Conservation (phyloP, 1,140 invertebrate species). For the Anastrepha obliqua region DNA sequence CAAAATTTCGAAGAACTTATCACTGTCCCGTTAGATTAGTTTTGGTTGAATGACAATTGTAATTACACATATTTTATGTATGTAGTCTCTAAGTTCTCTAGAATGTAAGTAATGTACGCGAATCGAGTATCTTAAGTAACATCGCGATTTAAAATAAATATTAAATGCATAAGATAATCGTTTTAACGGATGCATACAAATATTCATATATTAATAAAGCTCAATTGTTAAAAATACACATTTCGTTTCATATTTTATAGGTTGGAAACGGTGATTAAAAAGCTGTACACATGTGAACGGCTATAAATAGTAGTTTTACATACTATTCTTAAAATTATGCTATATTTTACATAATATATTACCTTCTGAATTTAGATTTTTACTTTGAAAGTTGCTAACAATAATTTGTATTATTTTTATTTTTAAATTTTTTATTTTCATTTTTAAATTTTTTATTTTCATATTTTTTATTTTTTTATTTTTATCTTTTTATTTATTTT, state of each 20-base stretch:
- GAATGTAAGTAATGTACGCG: neutral
- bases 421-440: no score
- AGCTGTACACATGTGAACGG: no score
- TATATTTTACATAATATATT: no score
- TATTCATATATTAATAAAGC: slow-evolving; percentile 24
- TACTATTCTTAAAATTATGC: no score
- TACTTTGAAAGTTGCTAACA: no score
- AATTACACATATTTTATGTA: slow-evolving; percentile 2
- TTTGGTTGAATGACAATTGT: slow-evolving; percentile 5
- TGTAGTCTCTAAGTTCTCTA: neutral
- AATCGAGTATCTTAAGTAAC: neutral
- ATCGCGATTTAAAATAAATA: neutral
- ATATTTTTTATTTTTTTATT: no score
- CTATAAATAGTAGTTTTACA: no score
- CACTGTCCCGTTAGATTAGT: neutral
- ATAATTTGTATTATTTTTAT: no score
- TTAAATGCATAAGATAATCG: neutral
- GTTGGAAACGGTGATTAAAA: neutral
- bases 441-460: no score
- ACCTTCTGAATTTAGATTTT: no score
- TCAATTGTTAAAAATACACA: neutral
- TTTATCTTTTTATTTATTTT: no score
- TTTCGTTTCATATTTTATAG: neutral
- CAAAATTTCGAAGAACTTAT: neutral
- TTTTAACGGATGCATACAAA: neutral